A percentile compares a stretch with the other conserved stretches of the same genome.
phyloP scores from a whole-genome alignment of 2,888 invertebrate species.

The Mycogona germanica region DNA sequence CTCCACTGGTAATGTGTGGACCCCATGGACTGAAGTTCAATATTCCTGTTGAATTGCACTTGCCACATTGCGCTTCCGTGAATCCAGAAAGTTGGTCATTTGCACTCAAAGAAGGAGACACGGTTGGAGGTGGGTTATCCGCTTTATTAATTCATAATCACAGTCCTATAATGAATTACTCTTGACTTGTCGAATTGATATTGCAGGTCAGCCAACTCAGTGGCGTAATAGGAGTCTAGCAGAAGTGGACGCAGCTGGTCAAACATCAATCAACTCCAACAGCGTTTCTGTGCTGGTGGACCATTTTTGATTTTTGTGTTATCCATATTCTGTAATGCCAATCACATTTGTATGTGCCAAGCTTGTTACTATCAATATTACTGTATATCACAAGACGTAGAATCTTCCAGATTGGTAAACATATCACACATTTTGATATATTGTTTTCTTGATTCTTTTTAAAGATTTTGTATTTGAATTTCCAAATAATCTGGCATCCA shows the following conservation, averaged over 20 bases:
- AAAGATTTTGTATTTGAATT: too few species aligned
- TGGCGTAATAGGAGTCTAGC: slow-evolving; percentile 76
- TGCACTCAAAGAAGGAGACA: slow-evolving; percentile 35
- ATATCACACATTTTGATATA: too few species aligned
- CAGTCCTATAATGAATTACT: background rate
- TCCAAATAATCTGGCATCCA: too few species aligned
- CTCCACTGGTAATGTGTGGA: slow-evolving; percentile 92
- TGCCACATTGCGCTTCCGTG: slow-evolving; percentile 52
- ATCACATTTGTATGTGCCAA: too few species aligned
- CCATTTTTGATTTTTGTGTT: slow-evolving; percentile 78
- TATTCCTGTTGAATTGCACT: slow-evolving; percentile 75
- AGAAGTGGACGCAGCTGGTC: slow-evolving; percentile 57
- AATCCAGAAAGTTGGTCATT: slow-evolving; percentile 41
- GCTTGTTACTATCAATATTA: too few species aligned
- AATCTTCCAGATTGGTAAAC: too few species aligned
- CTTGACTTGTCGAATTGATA: too few species aligned
- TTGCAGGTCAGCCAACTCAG: slow-evolving; percentile 41
- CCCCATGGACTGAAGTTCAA: slow-evolving; percentile 81
- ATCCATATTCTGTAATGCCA: too few species aligned
- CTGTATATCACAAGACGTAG: too few species aligned
- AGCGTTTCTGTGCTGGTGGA: slow-evolving; percentile 83
- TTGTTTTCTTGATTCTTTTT: too few species aligned
- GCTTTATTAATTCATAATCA: slow-evolving; percentile 14
- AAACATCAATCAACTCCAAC: slow-evolving; percentile 60
- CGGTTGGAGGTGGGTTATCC: slow-evolving; percentile 3